Conservation (phyloP, 2,113 vertebrate genomes). For the Nanger granti region DNA sequence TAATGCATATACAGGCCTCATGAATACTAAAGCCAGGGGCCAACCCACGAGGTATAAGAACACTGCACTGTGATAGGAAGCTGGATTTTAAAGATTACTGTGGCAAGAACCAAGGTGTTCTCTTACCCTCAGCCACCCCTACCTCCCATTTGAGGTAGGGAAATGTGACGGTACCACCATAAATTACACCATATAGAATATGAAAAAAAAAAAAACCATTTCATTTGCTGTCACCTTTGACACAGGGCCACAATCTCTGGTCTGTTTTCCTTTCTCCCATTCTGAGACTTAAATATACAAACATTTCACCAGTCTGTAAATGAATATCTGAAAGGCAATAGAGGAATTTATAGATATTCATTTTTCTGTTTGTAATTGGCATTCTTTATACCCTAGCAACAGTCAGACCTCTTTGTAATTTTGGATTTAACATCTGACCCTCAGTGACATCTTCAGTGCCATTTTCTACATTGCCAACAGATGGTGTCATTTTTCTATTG, state of each 20-base stretch:
- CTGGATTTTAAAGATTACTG: background rate
- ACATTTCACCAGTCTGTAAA: background rate
- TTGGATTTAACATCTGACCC: background rate
- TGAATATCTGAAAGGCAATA: background rate
- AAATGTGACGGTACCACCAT: background rate
- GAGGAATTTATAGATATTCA: background rate
- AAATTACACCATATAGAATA: background rate
- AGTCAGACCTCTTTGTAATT: background rate
- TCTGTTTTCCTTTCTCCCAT: background rate
- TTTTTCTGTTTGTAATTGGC: background rate
- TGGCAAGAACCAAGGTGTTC: conserved; percentile 25
- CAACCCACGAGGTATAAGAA: background rate
- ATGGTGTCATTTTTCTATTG: conserved; percentile 66
- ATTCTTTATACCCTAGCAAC: background rate
- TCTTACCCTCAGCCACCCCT: background rate
- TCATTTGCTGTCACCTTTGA: background rate
- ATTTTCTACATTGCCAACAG: conserved; percentile 61
- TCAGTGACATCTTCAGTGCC: conserved; percentile 35
- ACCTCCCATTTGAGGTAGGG: background rate
- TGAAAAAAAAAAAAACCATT: background rate
- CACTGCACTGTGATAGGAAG: background rate
- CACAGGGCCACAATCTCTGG: background rate
- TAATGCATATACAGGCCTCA: conserved; percentile 12
- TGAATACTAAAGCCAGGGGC: conserved; percentile 16
- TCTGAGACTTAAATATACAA: background rate